Evolutionary conservation across 2,797 vertebrate genomes (phyloP).

Genomic region (Sebastes minor): DNA sequence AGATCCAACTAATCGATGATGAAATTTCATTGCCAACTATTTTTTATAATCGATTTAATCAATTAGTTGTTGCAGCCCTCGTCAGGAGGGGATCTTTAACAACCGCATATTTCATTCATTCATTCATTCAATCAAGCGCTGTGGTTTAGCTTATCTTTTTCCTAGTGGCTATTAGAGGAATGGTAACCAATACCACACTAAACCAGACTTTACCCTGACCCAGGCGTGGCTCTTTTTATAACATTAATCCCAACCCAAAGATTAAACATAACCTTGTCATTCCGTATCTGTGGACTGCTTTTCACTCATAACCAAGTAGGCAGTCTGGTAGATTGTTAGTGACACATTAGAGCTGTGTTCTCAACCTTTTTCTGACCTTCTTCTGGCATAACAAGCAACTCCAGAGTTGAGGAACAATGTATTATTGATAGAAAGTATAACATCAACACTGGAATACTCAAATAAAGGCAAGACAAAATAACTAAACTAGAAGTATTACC

Average conservation of each 20-base stretch:
- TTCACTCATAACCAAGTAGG: neutral
- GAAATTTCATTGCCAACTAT: neutral
- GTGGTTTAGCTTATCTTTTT: neutral
- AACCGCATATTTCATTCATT: neutral
- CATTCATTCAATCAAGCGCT: neutral
- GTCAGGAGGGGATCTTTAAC: neutral
- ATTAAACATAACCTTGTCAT: conserved; percentile 3
- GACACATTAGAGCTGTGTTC: neutral
- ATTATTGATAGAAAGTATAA: neutral
- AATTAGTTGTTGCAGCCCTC: neutral
- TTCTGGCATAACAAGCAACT: neutral
- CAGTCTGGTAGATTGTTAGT: neutral
- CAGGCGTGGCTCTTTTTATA: neutral
- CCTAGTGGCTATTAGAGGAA: neutral
- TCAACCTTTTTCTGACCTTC: neutral
- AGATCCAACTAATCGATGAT: neutral
- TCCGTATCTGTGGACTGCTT: neutral
- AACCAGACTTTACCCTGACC: neutral
- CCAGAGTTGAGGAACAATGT: neutral
- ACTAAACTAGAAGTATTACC: neutral
- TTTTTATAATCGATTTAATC: neutral
- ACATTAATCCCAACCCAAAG: conserved; percentile 7
- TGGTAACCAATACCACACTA: neutral
- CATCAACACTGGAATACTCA: neutral
- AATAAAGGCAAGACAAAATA: neutral